Evolutionary conservation across 2,888 invertebrate genomes (phyloP).

Genomic region (Heliconius sara): DNA sequence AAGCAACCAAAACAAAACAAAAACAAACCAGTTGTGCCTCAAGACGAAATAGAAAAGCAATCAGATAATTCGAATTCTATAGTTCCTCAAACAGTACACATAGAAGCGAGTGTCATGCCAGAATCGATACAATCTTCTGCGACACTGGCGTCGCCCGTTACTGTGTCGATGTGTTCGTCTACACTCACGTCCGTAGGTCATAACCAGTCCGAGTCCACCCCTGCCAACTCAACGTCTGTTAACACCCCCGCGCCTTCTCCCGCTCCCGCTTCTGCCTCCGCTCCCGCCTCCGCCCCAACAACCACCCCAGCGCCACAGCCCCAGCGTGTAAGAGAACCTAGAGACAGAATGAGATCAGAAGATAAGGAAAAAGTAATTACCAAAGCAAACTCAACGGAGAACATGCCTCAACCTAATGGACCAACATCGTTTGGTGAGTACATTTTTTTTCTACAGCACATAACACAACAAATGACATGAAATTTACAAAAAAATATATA

Average conservation of each 20-base stretch:
- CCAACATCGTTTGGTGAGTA: constrained; percentile 65
- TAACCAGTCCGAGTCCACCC: constrained; percentile 43
- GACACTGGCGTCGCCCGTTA: constrained; percentile 26
- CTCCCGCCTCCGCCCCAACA: constrained; percentile 46
- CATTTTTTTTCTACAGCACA: neutral
- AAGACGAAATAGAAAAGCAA: constrained; percentile 61
- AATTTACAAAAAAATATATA: neutral
- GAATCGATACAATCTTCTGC: constrained; percentile 20
- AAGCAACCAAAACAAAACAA: constrained; percentile 69
- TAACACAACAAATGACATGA: neutral
- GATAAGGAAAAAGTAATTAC: constrained; percentile 60
- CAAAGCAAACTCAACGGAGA: constrained; percentile 52
- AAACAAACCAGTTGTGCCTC: constrained; percentile 68
- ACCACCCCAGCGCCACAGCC: constrained; percentile 58
- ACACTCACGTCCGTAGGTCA: constrained; percentile 26
- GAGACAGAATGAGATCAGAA: constrained; percentile 60
- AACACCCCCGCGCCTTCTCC: constrained; percentile 42
- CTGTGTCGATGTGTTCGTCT: constrained; percentile 24
- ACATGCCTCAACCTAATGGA: constrained; percentile 62
- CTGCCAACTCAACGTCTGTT: constrained; percentile 32
- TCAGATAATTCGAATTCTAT: constrained; percentile 46
- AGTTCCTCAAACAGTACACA: constrained; percentile 37
- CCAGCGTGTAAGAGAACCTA: constrained; percentile 66
- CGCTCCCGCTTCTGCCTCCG: constrained; percentile 42
- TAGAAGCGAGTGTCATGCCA: constrained; percentile 41